Base-by-base conservation (phyloP, 2,888 invertebrate species). In the Catocala fraxini region DNA sequence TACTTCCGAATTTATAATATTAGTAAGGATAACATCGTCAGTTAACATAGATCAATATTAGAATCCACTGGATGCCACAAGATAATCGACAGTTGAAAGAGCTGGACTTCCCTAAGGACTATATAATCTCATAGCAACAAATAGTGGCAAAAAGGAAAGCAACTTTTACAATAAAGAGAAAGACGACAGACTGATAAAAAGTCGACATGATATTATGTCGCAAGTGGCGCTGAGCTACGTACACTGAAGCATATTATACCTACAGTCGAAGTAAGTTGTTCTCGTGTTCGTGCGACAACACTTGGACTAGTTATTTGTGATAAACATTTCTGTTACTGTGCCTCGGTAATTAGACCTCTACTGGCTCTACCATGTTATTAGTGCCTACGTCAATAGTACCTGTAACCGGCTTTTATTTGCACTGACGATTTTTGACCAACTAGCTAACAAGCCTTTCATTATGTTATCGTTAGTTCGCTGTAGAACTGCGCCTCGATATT, bases 351-450 rank as follows among this genome's bases (percentile, higher is more conserved):
- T 46, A 34, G 12, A 34, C 7, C 33, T 11, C 34, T 34, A 5
- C 13, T 6, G 12, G 45, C 12, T 45, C 12, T 13, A 12, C 45
- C 12, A 45, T 45, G 12, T 45, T 45, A 45, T 45, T 45, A 45
- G 45, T 13, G 45, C 6, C n/a, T 13, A 45, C 45, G 6, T 45
- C n/a, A 12, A 45, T 13, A 45, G 12, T 13, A 45, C 10, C 33
- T 25, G 47, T 47, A 48, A 39, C 13, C 11, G 34, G 10, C 48
- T n/a, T 48, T 25, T 48, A 48, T 48, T 48, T 48, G 25, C 33
- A 34, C 10, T n/a, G 34, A 7, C 48, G 48, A 39, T 35, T 13
- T 51, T 35, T 51, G 9, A 35, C 7, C 51, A 13, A 35, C 35
- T 13, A n/a, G 46, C 46, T 39, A 39, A 51, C 51, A 35, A 35